Conservation (phyloP, 2,113 vertebrate species). For the Alethe diademata region DNA sequence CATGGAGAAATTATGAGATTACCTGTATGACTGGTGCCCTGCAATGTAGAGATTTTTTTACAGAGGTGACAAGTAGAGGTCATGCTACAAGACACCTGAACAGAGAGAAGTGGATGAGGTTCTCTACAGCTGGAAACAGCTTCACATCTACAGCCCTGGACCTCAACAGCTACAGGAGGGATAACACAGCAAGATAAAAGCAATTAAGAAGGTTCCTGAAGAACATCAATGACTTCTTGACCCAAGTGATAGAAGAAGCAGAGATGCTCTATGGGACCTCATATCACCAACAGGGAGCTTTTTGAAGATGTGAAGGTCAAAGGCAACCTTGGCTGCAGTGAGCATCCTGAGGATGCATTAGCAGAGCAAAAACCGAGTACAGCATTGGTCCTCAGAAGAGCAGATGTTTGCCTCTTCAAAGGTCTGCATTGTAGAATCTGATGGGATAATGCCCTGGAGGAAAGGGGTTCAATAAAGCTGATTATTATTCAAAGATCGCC, state of each 20-base stretch:
- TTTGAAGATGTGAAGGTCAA: background rate
- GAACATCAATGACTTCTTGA: background rate
- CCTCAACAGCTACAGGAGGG: background rate
- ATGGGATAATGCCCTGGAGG: background rate
- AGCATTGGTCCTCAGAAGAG: background rate
- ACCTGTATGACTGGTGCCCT: rapidly evolving
- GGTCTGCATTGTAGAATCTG: background rate
- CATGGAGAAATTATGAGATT: background rate
- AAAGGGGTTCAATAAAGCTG: background rate
- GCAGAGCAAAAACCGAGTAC: background rate
- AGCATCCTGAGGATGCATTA: background rate
- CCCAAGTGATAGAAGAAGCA: background rate
- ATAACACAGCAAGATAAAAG: background rate
- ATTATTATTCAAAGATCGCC: background rate
- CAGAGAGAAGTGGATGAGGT: background rate
- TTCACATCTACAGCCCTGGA: background rate
- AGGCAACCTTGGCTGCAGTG: background rate
- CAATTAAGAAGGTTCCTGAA: background rate
- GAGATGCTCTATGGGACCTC: background rate
- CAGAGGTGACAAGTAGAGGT: background rate
- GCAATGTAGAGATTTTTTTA: background rate
- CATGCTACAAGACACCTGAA: background rate
- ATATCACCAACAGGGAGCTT: background rate
- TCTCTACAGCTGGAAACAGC: background rate
- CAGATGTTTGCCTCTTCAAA: background rate